These are phyloP conservation scores for Nemopilema nomurai DNA, from an alignment of 30 jellyfish, hydroid and myxozoan species.

Conservation along the genomic window DNA sequence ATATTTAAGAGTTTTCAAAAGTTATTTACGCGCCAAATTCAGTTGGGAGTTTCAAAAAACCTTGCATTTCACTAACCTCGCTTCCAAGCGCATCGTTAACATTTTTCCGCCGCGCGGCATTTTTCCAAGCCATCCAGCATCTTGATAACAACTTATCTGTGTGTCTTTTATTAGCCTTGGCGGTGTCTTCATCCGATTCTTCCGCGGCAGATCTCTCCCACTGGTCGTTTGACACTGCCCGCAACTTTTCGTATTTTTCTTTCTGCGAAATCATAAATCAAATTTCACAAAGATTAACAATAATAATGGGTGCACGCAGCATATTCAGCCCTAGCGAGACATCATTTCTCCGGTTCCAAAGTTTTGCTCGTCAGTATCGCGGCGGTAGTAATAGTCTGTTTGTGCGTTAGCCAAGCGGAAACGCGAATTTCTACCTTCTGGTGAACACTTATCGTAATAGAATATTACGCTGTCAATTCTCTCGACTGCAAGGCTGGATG, in stretches of 20 bases:
- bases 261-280: constrained; percentile 7
- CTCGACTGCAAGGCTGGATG: too few species aligned
- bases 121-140: constrained; percentile 59
- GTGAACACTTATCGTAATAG: too few species aligned
- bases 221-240: constrained; percentile 63
- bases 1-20: too few species aligned
- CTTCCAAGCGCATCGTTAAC: background rate
- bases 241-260: constrained; percentile 66
- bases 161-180: constrained; percentile 18
- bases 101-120: background rate
- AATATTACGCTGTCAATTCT: too few species aligned
- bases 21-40: too few species aligned
- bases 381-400: too few species aligned
- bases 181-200: background rate
- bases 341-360: too few species aligned
- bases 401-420: too few species aligned
- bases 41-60: background rate
- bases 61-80: background rate
- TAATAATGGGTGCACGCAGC: too few species aligned
- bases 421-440: too few species aligned
- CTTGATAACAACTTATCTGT: constrained; percentile 3
- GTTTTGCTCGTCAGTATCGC: too few species aligned
- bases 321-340: too few species aligned
- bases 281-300: background rate
- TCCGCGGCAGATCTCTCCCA: constrained; percentile 19